phyloP scores from a whole-genome alignment of 2,113 vertebrate species.

The Hemibagrus wyckioides region DNA sequence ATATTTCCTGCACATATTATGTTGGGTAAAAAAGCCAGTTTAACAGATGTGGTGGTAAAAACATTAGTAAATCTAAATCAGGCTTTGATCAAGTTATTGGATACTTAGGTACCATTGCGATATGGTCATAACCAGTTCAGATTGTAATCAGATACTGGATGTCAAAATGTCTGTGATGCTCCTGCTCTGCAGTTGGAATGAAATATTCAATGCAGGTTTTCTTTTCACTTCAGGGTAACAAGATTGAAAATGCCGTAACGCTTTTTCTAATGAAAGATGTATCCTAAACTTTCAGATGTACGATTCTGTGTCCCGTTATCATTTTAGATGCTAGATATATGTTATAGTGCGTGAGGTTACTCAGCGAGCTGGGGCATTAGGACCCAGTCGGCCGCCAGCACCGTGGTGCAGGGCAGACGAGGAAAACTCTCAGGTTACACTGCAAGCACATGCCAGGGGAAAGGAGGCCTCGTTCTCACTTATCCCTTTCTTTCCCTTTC shows the following conservation, averaged over 20 bases:
- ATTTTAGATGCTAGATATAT: neutral
- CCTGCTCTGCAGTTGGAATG: neutral
- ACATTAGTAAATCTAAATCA: neutral
- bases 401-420: slow-evolving; percentile 70
- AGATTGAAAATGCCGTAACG: neutral
- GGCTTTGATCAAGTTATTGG: neutral
- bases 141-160: neutral
- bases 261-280: neutral
- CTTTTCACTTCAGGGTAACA: neutral
- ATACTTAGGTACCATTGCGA: neutral
- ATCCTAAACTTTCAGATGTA: neutral
- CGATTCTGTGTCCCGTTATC: neutral
- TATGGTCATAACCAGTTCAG: neutral
- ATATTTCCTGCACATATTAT: neutral
- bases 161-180: neutral
- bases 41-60: neutral
- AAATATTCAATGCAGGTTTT: neutral
- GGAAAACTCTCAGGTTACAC: slow-evolving; percentile 77
- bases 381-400: slow-evolving; percentile 67
- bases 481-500: neutral
- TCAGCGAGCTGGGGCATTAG: slow-evolving; percentile 56
- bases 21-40: neutral
- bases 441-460: slow-evolving; percentile 74
- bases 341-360: neutral
- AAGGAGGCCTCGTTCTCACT: slow-evolving; percentile 51